phyloP scores from a whole-genome alignment of 2,888 invertebrate genomes.

The Brachyptera risi region DNA sequence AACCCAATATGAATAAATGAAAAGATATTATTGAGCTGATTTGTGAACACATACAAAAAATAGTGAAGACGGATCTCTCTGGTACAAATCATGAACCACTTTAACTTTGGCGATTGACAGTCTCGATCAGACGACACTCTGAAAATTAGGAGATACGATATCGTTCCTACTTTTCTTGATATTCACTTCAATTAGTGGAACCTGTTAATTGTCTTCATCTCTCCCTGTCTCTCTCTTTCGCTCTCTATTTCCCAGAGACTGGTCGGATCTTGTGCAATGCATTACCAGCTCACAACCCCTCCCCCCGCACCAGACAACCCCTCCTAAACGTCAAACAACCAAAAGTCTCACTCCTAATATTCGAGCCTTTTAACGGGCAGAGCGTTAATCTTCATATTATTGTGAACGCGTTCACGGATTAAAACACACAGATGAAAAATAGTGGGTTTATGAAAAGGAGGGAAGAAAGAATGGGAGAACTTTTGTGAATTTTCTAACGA shows the following conservation, averaged over 20 bases:
- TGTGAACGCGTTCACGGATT: slow-evolving; percentile 13
- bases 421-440: slow-evolving; percentile 15
- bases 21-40: too few species aligned
- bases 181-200: slow-evolving; percentile 25
- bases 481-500: too few species aligned
- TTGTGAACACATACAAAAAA: too few species aligned
- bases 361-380: background rate
- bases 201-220: slow-evolving; percentile 10
- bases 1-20: too few species aligned
- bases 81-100: too few species aligned
- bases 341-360: slow-evolving; percentile 2
- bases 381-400: slow-evolving; percentile 22
- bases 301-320: background rate
- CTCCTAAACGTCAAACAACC: background rate
- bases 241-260: background rate
- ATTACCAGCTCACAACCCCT: background rate
- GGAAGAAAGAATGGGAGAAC: background rate
- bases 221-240: background rate
- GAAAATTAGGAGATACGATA: too few species aligned
- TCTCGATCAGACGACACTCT: too few species aligned
- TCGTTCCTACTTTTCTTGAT: slow-evolving; percentile 13
- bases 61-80: too few species aligned
- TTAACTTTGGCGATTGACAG: too few species aligned
- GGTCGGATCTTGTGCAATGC: slow-evolving; percentile 5
- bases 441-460: background rate